Percentiles rank a stretch among this genome's conserved stretches.
Evolutionary conservation across 2,888 invertebrate species (phyloP).

Genomic region (Drosophila nr. fundita): DNA sequence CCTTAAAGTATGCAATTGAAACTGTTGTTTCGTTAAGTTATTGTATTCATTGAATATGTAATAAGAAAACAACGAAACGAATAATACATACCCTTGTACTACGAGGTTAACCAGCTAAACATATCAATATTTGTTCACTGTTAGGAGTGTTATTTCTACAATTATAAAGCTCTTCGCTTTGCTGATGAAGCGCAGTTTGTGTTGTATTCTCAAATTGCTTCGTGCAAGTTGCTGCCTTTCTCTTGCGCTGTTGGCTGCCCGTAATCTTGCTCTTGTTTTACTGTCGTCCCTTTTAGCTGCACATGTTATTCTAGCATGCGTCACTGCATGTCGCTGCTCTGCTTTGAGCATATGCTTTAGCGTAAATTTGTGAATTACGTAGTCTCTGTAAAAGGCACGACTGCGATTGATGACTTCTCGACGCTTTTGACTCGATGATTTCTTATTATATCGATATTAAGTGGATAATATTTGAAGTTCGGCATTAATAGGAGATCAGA

Average conservation of each 20-base stretch:
- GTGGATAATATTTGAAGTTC: neutral
- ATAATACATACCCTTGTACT: neutral
- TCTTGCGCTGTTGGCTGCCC: neutral
- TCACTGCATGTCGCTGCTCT: neutral
- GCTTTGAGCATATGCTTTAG: neutral
- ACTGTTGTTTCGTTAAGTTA: conserved; percentile 30
- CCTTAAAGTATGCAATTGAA: conserved; percentile 39
- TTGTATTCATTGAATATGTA: conserved; percentile 7
- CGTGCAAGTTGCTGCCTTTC: neutral
- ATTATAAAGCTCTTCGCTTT: neutral
- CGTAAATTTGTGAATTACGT: neutral
- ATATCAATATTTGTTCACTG: neutral
- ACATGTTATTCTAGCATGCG: neutral
- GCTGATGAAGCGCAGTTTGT: neutral
- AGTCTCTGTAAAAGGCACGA: neutral
- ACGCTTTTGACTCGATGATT: neutral
- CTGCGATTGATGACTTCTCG: neutral
- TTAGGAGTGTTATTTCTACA: neutral
- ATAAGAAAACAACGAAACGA: neutral
- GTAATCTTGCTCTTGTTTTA: neutral
- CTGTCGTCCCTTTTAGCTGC: neutral
- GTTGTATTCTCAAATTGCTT: neutral
- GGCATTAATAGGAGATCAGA: neutral
- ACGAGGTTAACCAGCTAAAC: neutral
- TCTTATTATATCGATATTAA: neutral